Percentiles rank a stretch among this genome's conserved stretches.
Evolutionary conservation across 2,113 vertebrate species (phyloP).

Genomic region (Rhinoptilus africanus): DNA sequence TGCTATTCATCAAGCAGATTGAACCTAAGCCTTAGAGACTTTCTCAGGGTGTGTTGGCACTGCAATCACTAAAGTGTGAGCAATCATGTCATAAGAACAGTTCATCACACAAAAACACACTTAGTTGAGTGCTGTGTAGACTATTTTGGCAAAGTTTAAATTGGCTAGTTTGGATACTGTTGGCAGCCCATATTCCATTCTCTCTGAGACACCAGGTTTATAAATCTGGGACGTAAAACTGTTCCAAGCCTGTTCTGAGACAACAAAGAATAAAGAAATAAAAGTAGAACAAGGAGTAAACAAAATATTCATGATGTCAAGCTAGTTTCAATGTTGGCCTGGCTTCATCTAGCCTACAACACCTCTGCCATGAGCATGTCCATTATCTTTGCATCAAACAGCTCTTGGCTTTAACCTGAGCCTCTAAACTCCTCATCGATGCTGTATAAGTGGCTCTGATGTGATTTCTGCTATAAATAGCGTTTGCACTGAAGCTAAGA

Average conservation of each 20-base stretch:
- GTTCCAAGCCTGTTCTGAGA: neutral
- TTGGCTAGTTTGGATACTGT: neutral
- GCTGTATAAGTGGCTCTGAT: neutral
- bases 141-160: neutral
- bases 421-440: neutral
- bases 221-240: neutral
- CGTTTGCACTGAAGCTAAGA: neutral
- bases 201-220: neutral
- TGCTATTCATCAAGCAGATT: neutral
- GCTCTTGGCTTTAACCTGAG: neutral
- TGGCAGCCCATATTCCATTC: neutral
- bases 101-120: neutral
- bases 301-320: neutral
- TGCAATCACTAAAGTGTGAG: neutral
- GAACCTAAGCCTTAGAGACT: neutral
- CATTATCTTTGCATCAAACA: neutral
- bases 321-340: neutral
- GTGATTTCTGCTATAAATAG: neutral
- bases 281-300: neutral
- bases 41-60: neutral
- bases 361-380: neutral
- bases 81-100: neutral
- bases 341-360: neutral
- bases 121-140: neutral
- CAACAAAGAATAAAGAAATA: neutral